These are phyloP conservation scores for Drosophila punjabiensis DNA, from an alignment of 1,140 invertebrate species.

Conservation along the genomic window DNA sequence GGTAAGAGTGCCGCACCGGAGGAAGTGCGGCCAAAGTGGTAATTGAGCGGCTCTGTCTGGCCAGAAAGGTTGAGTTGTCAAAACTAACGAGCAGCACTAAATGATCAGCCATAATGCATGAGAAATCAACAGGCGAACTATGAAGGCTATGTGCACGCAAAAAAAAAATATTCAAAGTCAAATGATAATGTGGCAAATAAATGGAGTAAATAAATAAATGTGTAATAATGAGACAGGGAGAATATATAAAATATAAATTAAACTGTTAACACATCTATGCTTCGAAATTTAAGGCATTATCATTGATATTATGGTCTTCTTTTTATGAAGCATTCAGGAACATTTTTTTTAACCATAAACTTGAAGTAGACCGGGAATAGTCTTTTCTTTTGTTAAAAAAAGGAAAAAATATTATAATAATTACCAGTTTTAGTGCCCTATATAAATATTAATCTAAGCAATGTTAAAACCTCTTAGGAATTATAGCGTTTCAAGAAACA, in stretches of 20 bases:
- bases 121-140: conserved; percentile 14
- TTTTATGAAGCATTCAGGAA: too few species aligned
- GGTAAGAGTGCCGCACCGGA: background rate
- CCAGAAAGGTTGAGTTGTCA: conserved; percentile 47
- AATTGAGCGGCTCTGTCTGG: conserved; percentile 14
- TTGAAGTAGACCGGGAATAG: background rate
- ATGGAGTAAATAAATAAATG: background rate
- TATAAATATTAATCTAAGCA: too few species aligned
- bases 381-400: too few species aligned
- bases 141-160: conserved; percentile 15
- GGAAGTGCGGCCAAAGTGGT: background rate
- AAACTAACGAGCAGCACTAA: conserved; percentile 46
- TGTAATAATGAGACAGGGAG: background rate
- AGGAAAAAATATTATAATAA: too few species aligned
- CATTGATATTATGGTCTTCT: too few species aligned
- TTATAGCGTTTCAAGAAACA: background rate
- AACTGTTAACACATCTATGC: background rate
- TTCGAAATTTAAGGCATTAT: too few species aligned
- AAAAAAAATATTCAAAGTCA: background rate
- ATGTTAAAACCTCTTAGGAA: background rate
- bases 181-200: background rate
- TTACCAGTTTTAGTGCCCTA: too few species aligned
- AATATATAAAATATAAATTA: background rate
- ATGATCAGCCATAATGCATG: conserved; percentile 31
- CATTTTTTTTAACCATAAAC: too few species aligned